Evolutionary conservation across 64 coral and sea anemone species (phyloP).

Genomic region (Hydrozoanthus tunicans): DNA sequence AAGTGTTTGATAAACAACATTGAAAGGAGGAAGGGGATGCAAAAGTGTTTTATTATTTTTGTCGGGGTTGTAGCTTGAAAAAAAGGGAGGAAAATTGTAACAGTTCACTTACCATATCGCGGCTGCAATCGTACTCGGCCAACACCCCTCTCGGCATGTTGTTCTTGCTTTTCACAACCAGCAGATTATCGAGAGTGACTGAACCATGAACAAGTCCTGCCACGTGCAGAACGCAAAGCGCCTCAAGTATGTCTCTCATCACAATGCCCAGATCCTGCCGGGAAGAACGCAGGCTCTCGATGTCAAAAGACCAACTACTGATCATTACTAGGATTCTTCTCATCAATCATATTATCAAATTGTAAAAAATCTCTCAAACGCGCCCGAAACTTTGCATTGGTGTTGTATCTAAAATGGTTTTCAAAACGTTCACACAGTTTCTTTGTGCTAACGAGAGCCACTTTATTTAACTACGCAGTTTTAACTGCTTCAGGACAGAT

Average conservation of each 20-base stretch:
- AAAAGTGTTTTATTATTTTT: no score
- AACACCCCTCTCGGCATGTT: constrained; percentile 32
- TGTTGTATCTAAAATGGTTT: no score
- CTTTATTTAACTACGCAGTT: no score
- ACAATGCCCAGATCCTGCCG: constrained; percentile 27
- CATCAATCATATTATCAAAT: no score
- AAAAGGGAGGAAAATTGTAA: background rate
- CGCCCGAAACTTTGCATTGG: no score
- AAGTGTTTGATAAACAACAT: background rate
- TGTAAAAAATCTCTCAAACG: no score
- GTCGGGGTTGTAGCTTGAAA: background rate
- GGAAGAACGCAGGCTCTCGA: background rate
- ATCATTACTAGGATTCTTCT: no score
- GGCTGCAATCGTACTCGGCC: constrained; percentile 37
- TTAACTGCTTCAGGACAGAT: no score
- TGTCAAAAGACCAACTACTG: no score
- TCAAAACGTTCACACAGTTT: no score
- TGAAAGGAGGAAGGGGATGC: background rate
- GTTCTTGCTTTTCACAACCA: constrained; percentile 47
- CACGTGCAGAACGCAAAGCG: constrained; percentile 44
- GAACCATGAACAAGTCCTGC: constrained; percentile 36
- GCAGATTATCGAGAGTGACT: constrained; percentile 33
- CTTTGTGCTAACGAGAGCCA: no score
- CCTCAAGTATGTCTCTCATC: constrained; percentile 48
- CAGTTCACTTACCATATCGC: constrained; percentile 32